These are phyloP conservation scores for Hirundo rustica DNA, from an alignment of 2,797 vertebrate species.

Conservation along the genomic window DNA sequence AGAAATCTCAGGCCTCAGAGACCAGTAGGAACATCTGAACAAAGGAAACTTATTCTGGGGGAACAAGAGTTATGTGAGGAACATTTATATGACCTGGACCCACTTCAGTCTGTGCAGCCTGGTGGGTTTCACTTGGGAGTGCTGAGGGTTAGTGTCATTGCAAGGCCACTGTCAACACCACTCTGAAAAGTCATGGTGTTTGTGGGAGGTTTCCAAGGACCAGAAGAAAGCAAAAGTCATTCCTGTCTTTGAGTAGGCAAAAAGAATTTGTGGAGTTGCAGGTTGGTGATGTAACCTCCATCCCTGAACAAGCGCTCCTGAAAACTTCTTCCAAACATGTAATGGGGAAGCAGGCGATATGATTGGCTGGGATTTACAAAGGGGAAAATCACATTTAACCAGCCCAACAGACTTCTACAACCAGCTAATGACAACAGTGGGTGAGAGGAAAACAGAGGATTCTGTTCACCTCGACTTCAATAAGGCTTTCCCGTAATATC, in stretches of 20 bases:
- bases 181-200: background rate
- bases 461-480: background rate
- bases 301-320: background rate
- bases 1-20: background rate
- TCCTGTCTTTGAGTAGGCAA: background rate
- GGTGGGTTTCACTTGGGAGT: background rate
- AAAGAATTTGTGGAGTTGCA: background rate
- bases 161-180: background rate
- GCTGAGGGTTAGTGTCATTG: background rate
- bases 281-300: background rate
- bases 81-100: background rate
- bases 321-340: background rate
- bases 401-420: background rate
- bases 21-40: background rate
- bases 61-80: background rate
- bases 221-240: background rate
- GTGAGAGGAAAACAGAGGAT: background rate
- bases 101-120: background rate
- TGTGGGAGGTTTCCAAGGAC: background rate
- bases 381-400: background rate
- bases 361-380: background rate
- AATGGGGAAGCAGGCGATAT: background rate
- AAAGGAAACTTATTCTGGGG: background rate
- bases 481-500: background rate
- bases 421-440: background rate